Base-by-base conservation (phyloP, 2,888 invertebrate species). In the Spisula subtruncata region DNA sequence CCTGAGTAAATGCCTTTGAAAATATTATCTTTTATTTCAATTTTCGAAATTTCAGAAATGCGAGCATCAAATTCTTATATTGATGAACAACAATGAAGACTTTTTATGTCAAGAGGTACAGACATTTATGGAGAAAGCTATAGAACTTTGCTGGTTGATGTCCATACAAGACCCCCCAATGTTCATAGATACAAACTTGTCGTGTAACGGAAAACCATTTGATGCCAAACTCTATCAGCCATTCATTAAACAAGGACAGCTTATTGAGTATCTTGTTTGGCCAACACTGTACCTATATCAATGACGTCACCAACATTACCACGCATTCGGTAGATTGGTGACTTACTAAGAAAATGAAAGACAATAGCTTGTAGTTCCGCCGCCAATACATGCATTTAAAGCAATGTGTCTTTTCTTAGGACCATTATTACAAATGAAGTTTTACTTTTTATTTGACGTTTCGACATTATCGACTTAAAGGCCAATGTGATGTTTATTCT, bases 61-160 rank as follows among this genome's bases (percentile, higher is more conserved):
- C n/a, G 46, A 81, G 14, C 81, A 81, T 46, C 81, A 81, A 14
- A 48, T 81, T 8, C 29, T n/a, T 46, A 51, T 48, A 25, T 20
- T 81, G 25, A 14, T 81, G 81, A 81, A 81, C 48, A 81, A 81
- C 81, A 81, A 81, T 25, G 81, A 48, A 25, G 48, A 81, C 6
- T 81, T 51, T n/a, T 18, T 51, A 10, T 81, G 48, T 48, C 81
- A n/a, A 25, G 46, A 48, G 48, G 25, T 81, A 2, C 51, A 35
- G 18, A n/a, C 81, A n/a, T 54, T n/a, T 60, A 81, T 60, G 80
- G 20, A 32, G 25, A 86, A 66, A 41, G n/a, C 48, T 5, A 46
- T 81, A 29, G 86, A 89, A 81, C n/a, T 89, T 8, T 60, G 51
- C 12, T 89, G 89, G 89, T 87, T 86, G 84, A 89, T 89, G 89